Evolutionary conservation across 30 jellyfish, hydroid and myxozoan genomes (phyloP).

Genomic region (Cassiopea xamachana): DNA sequence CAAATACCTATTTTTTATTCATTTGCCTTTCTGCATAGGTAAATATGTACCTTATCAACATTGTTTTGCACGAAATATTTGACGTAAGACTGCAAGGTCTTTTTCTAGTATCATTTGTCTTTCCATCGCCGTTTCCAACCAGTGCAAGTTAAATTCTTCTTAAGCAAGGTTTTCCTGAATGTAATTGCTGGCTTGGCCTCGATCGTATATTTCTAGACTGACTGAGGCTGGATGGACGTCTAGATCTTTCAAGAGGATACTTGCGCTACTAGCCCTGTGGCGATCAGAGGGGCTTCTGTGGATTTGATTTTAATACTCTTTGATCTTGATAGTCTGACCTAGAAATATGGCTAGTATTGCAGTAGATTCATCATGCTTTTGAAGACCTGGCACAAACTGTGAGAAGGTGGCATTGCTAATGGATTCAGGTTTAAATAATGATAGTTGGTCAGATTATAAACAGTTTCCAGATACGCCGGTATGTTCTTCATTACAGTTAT

Average conservation of each 20-base stretch:
- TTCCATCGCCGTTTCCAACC: not conserved
- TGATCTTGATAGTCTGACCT: conserved; percentile 38
- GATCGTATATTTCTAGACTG: not conserved
- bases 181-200: conserved; percentile 8
- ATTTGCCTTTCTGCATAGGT: not conserved
- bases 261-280: conserved; percentile 33
- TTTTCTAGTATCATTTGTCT: not conserved
- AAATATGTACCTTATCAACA: conserved; percentile 1
- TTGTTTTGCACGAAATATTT: not conserved
- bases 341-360: not conserved
- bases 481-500: not conserved
- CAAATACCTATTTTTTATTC: not conserved
- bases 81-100: not conserved
- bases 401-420: conserved; percentile 1
- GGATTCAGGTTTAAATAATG: not conserved
- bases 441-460: not conserved
- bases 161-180: conserved; percentile 23
- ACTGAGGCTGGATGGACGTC: not conserved
- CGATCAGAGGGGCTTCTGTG: conserved; percentile 28
- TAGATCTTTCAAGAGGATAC: not conserved
- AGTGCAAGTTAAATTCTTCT: not conserved
- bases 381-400: not conserved
- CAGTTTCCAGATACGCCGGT: not conserved
- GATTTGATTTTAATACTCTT: not conserved
- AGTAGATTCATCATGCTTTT: conserved; percentile 14